These are phyloP conservation scores for Phylloscopus trochiloides DNA, from an alignment of 2,113 vertebrate genomes.

Conservation along the genomic window DNA sequence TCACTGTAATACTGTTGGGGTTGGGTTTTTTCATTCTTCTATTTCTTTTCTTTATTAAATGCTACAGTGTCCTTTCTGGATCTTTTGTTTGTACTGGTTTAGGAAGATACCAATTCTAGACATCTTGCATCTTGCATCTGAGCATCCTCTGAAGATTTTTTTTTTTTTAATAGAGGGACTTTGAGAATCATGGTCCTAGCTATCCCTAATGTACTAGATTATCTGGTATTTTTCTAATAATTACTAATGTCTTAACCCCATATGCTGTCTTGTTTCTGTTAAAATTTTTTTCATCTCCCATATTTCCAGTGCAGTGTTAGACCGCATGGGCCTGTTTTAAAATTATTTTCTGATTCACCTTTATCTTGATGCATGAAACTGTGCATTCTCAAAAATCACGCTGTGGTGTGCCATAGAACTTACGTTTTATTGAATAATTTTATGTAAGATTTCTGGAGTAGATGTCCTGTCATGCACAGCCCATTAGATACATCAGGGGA, in stretches of 20 bases:
- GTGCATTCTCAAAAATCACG: background rate
- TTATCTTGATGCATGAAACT: background rate
- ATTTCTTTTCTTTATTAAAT: background rate
- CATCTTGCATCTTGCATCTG: background rate
- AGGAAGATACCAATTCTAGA: background rate
- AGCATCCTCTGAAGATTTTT: background rate
- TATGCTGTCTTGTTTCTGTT: background rate
- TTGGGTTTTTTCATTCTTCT: background rate
- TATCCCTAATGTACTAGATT: background rate
- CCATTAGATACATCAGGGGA: background rate
- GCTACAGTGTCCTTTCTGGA: background rate
- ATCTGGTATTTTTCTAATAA: background rate
- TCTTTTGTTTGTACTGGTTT: background rate
- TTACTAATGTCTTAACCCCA: background rate
- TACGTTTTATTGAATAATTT: background rate
- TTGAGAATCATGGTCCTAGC: background rate
- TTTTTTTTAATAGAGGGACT: background rate
- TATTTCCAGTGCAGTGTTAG: background rate
- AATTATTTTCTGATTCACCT: background rate
- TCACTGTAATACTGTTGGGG: background rate
- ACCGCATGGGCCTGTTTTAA: background rate
- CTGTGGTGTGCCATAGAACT: background rate
- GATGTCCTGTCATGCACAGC: background rate
- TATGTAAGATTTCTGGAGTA: background rate
- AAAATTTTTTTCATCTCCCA: background rate